phyloP scores from a whole-genome alignment of 2,113 vertebrate genomes.

The Podarcis cretensis region DNA sequence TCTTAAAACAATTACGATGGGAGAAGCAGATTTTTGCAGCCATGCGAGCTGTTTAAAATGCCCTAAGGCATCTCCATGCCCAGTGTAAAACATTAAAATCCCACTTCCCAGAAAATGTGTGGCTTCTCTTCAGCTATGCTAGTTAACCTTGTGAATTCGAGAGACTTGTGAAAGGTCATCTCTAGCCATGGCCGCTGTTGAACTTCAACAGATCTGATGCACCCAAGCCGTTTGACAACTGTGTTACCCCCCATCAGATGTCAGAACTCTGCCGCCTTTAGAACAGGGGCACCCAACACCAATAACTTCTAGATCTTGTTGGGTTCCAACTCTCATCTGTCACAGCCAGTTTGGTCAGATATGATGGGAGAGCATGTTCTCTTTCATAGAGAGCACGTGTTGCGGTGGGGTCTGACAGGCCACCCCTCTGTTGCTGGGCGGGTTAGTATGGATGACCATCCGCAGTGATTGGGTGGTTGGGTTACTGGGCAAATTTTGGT shows the following conservation, averaged over 20 bases:
- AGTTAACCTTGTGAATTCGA: background rate
- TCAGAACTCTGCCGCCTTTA: background rate
- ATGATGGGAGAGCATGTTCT: too few species aligned
- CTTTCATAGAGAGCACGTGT: too few species aligned
- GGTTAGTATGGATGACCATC: too few species aligned
- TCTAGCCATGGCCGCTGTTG: background rate
- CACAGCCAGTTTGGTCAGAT: too few species aligned
- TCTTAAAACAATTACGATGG: slow-evolving; percentile 60
- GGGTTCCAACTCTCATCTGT: too few species aligned
- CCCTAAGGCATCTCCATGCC: slow-evolving; percentile 32
- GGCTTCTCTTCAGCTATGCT: background rate
- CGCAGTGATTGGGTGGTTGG: too few species aligned
- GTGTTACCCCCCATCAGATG: background rate
- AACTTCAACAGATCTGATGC: background rate
- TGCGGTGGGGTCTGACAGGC: too few species aligned
- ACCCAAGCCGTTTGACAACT: background rate
- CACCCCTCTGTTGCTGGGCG: too few species aligned
- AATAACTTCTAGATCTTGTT: too few species aligned
- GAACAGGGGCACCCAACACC: background rate
- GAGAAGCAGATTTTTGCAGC: slow-evolving; percentile 63
- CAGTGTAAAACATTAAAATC: background rate
- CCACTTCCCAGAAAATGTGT: background rate
- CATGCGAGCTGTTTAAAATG: slow-evolving; percentile 60
- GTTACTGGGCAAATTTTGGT: too few species aligned
- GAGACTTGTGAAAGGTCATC: background rate